Evolutionary conservation across 2,888 invertebrate genomes (phyloP), one percentile per base, ranked within the genome.

Genomic region (Nemurella pictetii): DNA sequence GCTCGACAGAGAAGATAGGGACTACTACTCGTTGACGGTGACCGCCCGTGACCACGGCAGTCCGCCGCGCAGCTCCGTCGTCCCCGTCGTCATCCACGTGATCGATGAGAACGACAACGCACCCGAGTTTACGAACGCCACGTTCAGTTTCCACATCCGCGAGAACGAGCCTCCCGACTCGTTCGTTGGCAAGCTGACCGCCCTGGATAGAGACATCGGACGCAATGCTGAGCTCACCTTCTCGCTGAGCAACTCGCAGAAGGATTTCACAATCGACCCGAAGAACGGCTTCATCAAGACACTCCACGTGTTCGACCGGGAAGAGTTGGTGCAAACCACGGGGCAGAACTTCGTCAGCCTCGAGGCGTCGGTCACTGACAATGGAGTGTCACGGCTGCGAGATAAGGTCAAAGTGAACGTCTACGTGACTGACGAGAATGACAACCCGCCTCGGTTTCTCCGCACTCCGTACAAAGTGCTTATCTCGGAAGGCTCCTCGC

Each of bases 61-160:
- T 87, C 97, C 95, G 72, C 92, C 94, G 75, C 93, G 95, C 89
- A 96, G 94, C 83, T 97, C 98, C 0, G 93, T 95, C 82, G 98
- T 97, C 0, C 97, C 97, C 7, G 95, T 99, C 0, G 96, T 98
- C 26, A 95, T 99, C 86, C 97, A 98, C 89, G 94, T 99, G 28
- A 94, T 97, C 86, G 99, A 99, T 91, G 98, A 98, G 91, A 99
- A 99, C 90, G 99, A 99, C 91, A 98, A 98, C 90, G 94, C 95
- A 35, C 99, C 99, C 0, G 94, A 95, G 89, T 99, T 99, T 90
- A 95, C 95, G 0, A 97, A 98, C 88, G 94, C 94, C 35, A 96
- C 96, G 25, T 99, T 99, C 90, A 95, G 95, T 85, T 98, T 98
- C 89, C 96, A 94, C 89, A 94, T 99, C 26, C 94, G 95, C 84